Base-by-base conservation (phyloP, 1,140 invertebrate species). In the Anagrus nilaparvatae region DNA sequence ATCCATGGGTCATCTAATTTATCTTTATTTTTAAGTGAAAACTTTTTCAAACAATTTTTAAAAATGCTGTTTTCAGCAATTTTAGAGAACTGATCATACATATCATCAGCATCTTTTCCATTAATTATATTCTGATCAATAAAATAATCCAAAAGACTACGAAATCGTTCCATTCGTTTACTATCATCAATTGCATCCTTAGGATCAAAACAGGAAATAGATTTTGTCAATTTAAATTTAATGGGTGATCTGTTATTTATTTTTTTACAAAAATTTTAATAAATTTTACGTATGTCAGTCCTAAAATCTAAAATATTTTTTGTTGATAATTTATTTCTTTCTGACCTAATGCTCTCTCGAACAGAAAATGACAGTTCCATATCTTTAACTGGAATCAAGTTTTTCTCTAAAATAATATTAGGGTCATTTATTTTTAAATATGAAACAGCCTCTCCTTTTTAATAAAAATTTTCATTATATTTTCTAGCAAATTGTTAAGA, bases 1-100 rank as follows among this genome's bases (percentile, higher is more conserved):
- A 43, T 40, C 45, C 49, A 44, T 35, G 49, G 46, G 25, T 43
- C 5, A 42, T 41, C 33, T 16, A 44, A 19, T 27, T 40, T 37
- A 14, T 35, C 28, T 35, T n/a, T n/a, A n/a, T n/a, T n/a, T n/a
- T n/a, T n/a, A n/a, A n/a, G n/a, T n/a, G n/a, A n/a, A n/a, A n/a
- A n/a, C n/a, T n/a, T n/a, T n/a, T n/a, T n/a, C n/a, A n/a, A n/a
- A n/a, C n/a, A n/a, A n/a, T n/a, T n/a, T n/a, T n/a, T n/a, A n/a
- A n/a, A n/a, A n/a, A n/a, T n/a, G n/a, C n/a, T n/a, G n/a, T n/a
- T n/a, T n/a, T n/a, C n/a, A n/a, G n/a, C n/a, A n/a, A n/a, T n/a
- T n/a, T n/a, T n/a, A n/a, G n/a, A n/a, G n/a, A n/a, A n/a, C n/a
- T n/a, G n/a, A n/a, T n/a, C n/a, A n/a, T n/a, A n/a, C n/a, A n/a